phyloP scores from a whole-genome alignment of 2,113 vertebrate genomes.

The Odobenus rosmarus region DNA sequence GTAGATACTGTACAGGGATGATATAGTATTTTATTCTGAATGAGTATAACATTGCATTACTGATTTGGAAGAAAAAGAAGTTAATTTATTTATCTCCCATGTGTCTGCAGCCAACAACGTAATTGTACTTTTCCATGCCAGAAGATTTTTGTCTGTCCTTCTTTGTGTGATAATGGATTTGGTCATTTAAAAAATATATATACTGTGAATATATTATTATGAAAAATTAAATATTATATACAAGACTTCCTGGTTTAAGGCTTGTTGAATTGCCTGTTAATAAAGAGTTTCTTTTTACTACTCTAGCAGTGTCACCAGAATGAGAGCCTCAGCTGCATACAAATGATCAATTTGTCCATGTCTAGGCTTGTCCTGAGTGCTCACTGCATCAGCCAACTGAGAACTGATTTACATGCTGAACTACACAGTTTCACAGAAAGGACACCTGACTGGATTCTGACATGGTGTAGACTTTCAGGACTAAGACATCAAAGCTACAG shows the following conservation, averaged over 20 bases:
- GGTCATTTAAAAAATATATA: neutral
- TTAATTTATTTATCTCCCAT: slow-evolving; percentile 32
- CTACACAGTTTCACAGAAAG: neutral
- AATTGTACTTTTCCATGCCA: slow-evolving; percentile 2
- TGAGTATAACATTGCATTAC: slow-evolving; percentile 28
- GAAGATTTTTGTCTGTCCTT: neutral
- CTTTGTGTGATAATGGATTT: slow-evolving; percentile 2
- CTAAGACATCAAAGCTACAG: slow-evolving; percentile 2
- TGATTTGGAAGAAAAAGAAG: neutral
- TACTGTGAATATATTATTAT: neutral
- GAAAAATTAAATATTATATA: neutral
- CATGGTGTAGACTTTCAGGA: neutral
- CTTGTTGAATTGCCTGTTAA: neutral
- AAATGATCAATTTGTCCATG: neutral
- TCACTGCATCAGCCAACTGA: neutral
- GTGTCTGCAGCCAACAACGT: neutral
- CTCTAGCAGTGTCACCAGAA: neutral
- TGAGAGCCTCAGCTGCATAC: neutral
- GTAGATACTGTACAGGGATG: neutral
- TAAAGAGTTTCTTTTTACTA: neutral
- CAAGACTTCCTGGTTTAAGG: neutral
- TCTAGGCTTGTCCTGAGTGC: neutral
- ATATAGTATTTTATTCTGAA: slow-evolving; percentile 1
- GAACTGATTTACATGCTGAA: neutral
- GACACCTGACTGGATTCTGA: neutral